These are phyloP conservation scores for Cariama cristata DNA, from an alignment of 2,113 vertebrate species.

Conservation along the genomic window DNA sequence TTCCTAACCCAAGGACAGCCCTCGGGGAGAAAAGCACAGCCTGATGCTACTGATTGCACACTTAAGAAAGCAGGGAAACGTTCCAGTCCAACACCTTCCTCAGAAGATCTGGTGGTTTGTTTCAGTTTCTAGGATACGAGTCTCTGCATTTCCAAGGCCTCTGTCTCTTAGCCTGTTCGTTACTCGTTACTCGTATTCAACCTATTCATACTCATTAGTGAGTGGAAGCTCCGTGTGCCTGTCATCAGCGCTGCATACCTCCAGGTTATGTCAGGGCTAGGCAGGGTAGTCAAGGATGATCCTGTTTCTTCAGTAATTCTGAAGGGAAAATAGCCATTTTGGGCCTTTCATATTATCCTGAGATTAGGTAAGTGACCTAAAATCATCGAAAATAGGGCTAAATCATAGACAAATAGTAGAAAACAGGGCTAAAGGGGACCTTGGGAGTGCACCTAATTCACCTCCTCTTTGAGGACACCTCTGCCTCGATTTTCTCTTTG, in stretches of 20 bases:
- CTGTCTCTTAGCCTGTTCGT: fast-evolving
- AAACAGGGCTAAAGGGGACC: not conserved
- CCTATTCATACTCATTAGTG: not conserved
- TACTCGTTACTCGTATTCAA: not conserved
- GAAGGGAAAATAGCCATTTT: not conserved
- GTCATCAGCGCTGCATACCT: not conserved
- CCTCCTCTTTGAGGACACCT: not conserved
- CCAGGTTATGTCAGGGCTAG: not conserved
- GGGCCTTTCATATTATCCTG: not conserved
- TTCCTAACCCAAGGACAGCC: not conserved
- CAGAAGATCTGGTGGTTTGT: not conserved
- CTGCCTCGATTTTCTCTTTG: not conserved
- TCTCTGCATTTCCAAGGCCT: not conserved
- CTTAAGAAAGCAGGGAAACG: not conserved
- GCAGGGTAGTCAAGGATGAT: not conserved
- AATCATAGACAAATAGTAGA: not conserved
- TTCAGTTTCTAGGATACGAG: not conserved
- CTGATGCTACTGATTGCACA: not conserved
- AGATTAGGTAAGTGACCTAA: not conserved
- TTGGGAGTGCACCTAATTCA: not conserved
- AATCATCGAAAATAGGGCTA: not conserved
- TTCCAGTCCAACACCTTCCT: not conserved
- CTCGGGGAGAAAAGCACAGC: not conserved
- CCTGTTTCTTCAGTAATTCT: not conserved
- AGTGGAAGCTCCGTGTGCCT: not conserved